These are phyloP conservation scores for Avahi laniger DNA, from an alignment of 2,797 vertebrate genomes.

Conservation along the genomic window DNA sequence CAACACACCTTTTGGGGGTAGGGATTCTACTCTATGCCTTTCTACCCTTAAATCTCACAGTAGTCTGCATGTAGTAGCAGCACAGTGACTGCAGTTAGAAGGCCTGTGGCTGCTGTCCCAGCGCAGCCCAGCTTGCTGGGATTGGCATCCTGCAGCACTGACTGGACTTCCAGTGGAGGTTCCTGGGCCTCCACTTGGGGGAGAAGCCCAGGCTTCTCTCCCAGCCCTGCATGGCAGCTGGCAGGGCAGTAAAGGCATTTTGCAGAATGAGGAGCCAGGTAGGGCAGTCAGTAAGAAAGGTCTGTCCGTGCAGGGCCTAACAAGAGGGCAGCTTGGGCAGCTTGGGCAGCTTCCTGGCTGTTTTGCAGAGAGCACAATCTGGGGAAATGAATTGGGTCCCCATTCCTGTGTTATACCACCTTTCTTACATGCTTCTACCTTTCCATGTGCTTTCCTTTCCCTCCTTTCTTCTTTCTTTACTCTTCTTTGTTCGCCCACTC, in stretches of 20 bases:
- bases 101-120: neutral
- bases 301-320: rapidly evolving
- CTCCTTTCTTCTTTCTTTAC: neutral
- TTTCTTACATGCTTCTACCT: neutral
- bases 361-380: neutral
- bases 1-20: neutral
- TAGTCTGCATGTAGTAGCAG: neutral
- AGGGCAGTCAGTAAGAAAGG: neutral
- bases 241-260: neutral
- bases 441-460: neutral
- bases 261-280: neutral
- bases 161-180: neutral
- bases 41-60: neutral
- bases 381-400: neutral
- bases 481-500: neutral
- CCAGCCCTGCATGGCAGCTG: too few relatives aligned
- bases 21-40: neutral
- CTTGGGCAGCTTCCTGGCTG: neutral
- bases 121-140: neutral
- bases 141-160: neutral
- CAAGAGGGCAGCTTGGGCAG: rapidly evolving
- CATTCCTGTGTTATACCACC: neutral
- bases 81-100: neutral
- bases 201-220: neutral
- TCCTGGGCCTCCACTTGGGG: neutral